Conservation (phyloP, 2,888 invertebrate species). For the Caenorhabditis drosophilae region DNA sequence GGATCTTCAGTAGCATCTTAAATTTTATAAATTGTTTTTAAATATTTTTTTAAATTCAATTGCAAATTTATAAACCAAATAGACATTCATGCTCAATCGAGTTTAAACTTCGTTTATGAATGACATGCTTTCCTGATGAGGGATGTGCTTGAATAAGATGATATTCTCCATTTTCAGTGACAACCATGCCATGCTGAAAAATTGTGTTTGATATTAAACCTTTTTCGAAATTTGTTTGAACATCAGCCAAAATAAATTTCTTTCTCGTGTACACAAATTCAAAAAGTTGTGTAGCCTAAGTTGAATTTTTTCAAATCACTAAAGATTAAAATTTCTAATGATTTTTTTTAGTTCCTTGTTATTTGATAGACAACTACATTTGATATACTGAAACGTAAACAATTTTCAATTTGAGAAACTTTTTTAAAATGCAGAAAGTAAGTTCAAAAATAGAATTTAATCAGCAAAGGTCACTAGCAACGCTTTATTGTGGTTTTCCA, state of each 20-base stretch:
- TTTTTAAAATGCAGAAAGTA: no score
- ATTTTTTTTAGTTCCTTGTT: neutral
- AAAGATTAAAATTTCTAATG: neutral
- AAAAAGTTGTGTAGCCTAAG: no score
- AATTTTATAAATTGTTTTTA: slow-evolving; percentile 2
- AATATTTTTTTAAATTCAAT: neutral
- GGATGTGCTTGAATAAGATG: slow-evolving; percentile 54
- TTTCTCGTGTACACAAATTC: neutral
- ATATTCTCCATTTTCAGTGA: slow-evolving; percentile 45
- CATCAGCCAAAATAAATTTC: neutral
- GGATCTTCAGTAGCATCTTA: slow-evolving; percentile 52
- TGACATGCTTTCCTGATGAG: slow-evolving; percentile 36
- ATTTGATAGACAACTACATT: neutral
- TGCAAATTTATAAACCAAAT: slow-evolving; percentile 44
- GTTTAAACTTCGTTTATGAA: slow-evolving; percentile 50
- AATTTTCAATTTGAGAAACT: no score
- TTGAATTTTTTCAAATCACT: neutral
- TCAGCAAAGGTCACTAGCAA: no score
- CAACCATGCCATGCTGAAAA: slow-evolving; percentile 56
- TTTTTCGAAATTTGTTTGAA: slow-evolving; percentile 1
- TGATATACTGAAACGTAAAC: no score
- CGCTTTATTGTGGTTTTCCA: no score
- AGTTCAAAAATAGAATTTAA: no score
- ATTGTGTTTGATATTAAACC: no score
- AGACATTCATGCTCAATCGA: slow-evolving; percentile 49